A percentile compares a stretch with the other conserved stretches of the same genome.
These are phyloP conservation scores for Nematolebias whitei DNA, from an alignment of 2,113 vertebrate genomes.

Conservation along the genomic window DNA sequence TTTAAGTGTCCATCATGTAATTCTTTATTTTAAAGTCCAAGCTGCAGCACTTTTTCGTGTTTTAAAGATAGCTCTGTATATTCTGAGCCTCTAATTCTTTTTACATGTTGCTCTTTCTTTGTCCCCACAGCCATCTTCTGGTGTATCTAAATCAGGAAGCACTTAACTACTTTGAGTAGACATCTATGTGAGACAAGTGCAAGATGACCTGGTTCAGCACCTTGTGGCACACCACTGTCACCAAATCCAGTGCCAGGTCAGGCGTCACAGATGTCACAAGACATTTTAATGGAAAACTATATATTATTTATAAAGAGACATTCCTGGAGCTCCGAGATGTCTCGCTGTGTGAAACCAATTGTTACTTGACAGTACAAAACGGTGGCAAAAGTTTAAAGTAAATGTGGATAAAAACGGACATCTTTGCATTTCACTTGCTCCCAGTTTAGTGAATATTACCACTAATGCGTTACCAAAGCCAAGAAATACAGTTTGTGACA, in stretches of 20 bases:
- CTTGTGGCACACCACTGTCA: conserved; percentile 61
- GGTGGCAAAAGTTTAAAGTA: conserved; percentile 13
- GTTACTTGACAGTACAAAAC: conserved; percentile 35
- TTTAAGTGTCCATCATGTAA: not conserved
- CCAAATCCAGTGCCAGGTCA: conserved; percentile 55
- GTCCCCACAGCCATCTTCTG: not conserved
- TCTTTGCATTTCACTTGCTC: conserved; percentile 27
- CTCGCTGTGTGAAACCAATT: conserved; percentile 20
- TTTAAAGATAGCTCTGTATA: not conserved
- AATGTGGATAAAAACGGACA: conserved; percentile 22
- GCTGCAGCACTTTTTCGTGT: not conserved
- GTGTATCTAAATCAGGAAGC: conserved; percentile 64
- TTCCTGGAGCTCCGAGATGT: conserved; percentile 32
- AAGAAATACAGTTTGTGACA: conserved; percentile 10
- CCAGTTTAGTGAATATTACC: conserved; percentile 28
- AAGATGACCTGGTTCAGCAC: conserved; percentile 53
- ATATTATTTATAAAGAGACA: conserved; percentile 71
- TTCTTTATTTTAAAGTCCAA: not conserved
- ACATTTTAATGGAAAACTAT: conserved; percentile 77
- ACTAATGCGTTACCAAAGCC: conserved; percentile 9
- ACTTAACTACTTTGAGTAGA: conserved; percentile 49
- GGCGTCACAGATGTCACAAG: conserved; percentile 76
- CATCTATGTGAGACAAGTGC: conserved; percentile 34
- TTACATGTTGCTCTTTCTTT: not conserved
- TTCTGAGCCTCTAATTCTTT: not conserved